Evolutionary conservation across 2,113 vertebrate species (phyloP).

Genomic region (Anseranas semipalmata): DNA sequence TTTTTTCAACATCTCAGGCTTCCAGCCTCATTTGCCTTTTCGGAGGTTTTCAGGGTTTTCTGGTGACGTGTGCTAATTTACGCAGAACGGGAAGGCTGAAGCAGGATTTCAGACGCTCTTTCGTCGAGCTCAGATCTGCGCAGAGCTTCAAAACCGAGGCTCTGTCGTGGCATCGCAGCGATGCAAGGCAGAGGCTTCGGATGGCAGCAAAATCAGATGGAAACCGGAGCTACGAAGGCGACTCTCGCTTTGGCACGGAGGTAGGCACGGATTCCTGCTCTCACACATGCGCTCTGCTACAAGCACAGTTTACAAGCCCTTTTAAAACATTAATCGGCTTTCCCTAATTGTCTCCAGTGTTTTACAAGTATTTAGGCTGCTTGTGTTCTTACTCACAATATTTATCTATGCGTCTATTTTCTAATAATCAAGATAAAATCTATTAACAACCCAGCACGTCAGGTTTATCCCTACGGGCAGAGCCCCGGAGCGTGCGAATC

Average conservation of each 20-base stretch:
- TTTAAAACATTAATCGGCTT: background rate
- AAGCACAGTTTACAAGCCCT: background rate
- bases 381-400: background rate
- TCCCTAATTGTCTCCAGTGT: background rate
- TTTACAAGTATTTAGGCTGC: background rate
- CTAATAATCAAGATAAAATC: background rate
- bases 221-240: background rate
- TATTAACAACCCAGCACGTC: background rate
- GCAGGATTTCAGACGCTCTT: background rate
- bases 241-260: background rate
- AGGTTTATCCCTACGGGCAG: background rate
- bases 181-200: rapidly evolving
- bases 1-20: background rate
- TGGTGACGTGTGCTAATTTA: rapidly evolving
- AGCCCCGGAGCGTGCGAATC: background rate
- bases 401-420: background rate
- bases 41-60: rapidly evolving
- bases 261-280: background rate
- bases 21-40: background rate
- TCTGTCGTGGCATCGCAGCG: rapidly evolving
- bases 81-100: background rate
- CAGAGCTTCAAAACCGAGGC: background rate
- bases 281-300: background rate
- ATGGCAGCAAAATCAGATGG: background rate
- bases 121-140: background rate